Conservation (phyloP, 2,888 invertebrate species). For the Cheilosia soror region DNA sequence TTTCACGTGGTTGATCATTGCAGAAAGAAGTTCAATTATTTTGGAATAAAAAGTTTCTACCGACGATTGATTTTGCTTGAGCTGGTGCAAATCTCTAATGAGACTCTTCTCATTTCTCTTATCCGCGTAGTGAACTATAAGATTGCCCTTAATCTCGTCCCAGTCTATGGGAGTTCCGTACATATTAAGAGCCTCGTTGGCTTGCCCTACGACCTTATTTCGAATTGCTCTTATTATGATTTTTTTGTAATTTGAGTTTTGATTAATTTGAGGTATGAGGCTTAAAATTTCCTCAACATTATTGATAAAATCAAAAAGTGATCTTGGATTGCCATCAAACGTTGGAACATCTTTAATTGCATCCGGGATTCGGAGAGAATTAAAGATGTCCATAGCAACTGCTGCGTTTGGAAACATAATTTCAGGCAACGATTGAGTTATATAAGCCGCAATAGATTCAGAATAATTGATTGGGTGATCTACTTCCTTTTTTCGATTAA, state of each 20-base stretch:
- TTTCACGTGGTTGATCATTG: not conserved
- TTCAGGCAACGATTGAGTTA: not conserved
- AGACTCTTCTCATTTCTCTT: constrained; percentile 22
- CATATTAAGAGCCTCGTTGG: constrained; percentile 71
- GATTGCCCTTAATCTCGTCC: constrained; percentile 64
- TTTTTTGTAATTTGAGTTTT: constrained; percentile 41
- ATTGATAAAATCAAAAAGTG: constrained; percentile 49
- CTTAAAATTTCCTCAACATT: constrained; percentile 67
- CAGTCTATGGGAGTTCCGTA: constrained; percentile 63
- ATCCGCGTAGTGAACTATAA: constrained; percentile 3
- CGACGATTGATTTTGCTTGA: constrained; percentile 45
- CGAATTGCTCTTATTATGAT: constrained; percentile 61
- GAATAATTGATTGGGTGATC: not conserved
- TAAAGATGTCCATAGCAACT: constrained; percentile 9
- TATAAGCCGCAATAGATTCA: not conserved
- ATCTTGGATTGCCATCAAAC: constrained; percentile 44
- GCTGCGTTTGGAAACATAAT: not conserved
- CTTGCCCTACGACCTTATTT: constrained; percentile 69
- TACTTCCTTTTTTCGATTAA: not conserved
- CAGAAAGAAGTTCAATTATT: not conserved
- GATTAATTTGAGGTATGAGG: constrained; percentile 21
- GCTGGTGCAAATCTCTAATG: constrained; percentile 59
- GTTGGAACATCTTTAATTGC: constrained; percentile 64
- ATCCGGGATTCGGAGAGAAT: constrained; percentile 54
- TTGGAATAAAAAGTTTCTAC: constrained; percentile 38